Conservation (phyloP, 2,797 vertebrate genomes). For the Hipposideros larvatus region DNA sequence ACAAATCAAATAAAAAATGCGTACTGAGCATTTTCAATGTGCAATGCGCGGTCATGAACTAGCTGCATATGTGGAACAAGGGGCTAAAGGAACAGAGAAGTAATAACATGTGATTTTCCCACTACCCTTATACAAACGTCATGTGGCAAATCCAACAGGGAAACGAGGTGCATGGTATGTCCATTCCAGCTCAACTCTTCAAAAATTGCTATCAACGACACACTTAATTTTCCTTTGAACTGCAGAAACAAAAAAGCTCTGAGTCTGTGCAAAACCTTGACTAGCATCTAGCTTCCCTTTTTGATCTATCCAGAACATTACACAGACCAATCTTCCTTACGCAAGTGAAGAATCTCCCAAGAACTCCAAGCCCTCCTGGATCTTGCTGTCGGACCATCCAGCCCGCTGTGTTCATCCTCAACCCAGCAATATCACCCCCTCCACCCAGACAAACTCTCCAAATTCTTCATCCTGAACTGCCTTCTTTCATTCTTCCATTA, state of each 20-base stretch:
- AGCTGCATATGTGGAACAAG: background rate
- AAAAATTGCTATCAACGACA: background rate
- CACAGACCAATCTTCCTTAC: background rate
- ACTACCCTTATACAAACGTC: background rate
- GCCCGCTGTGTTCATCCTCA: background rate
- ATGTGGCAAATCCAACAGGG: background rate
- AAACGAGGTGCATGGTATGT: background rate
- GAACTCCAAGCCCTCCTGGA: background rate
- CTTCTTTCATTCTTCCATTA: background rate
- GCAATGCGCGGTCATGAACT: background rate
- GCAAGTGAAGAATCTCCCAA: background rate
- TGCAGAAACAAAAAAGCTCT: slow-evolving; percentile 40
- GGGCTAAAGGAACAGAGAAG: background rate
- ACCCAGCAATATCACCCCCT: background rate
- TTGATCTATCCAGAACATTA: background rate
- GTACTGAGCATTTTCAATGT: background rate
- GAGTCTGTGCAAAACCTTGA: background rate
- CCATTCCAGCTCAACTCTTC: background rate
- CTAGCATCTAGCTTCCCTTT: background rate
- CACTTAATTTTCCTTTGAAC: slow-evolving; percentile 21
- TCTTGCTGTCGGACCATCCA: background rate
- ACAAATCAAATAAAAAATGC: background rate
- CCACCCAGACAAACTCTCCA: background rate
- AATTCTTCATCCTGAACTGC: background rate
- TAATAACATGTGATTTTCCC: background rate